Evolutionary conservation across 1,140 invertebrate species (phyloP).

Genomic region (Melipona quadrifasciata): DNA sequence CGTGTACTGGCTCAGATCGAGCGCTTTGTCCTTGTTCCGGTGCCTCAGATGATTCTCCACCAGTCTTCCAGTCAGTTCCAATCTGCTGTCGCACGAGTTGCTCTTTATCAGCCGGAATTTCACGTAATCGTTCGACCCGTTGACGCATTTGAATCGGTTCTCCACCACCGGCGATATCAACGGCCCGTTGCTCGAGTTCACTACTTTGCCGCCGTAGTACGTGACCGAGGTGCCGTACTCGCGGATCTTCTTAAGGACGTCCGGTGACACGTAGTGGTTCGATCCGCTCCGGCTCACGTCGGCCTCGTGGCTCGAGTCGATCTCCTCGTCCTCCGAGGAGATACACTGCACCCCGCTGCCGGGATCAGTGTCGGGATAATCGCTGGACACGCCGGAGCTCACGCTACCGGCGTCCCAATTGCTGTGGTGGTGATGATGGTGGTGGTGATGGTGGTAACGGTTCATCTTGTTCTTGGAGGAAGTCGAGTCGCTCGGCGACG

Average conservation of each 20-base stretch:
- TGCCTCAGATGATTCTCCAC: slow-evolving; percentile 68
- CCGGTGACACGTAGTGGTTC: slow-evolving; percentile 87
- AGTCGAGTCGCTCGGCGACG: slow-evolving; percentile 74
- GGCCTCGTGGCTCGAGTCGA: slow-evolving; percentile 67
- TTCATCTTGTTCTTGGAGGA: slow-evolving; percentile 67
- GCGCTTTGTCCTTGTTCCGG: slow-evolving; percentile 32
- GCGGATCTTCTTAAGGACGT: slow-evolving; percentile 92
- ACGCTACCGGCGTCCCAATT: slow-evolving; percentile 81
- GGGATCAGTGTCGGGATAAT: slow-evolving; percentile 81
- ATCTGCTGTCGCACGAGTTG: slow-evolving; percentile 91
- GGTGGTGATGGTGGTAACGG: slow-evolving; percentile 62
- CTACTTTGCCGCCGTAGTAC: slow-evolving; percentile 92
- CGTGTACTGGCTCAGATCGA: slow-evolving; percentile 71
- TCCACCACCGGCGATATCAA: slow-evolving; percentile 84
- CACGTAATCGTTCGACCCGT: slow-evolving; percentile 81
- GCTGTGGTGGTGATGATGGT: slow-evolving; percentile 65
- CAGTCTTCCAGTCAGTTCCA: slow-evolving; percentile 87
- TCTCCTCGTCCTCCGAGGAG: slow-evolving; percentile 77
- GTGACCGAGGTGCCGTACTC: slow-evolving; percentile 93
- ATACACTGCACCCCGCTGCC: slow-evolving; percentile 76
- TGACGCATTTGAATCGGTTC: slow-evolving; percentile 84
- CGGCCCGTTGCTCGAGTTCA: slow-evolving; percentile 86
- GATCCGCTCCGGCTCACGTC: slow-evolving; percentile 67
- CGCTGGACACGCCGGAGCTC: slow-evolving; percentile 82
- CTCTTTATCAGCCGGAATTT: slow-evolving; percentile 91